phyloP scores from a whole-genome alignment of 2,113 vertebrate genomes.

The Stomatorhinus ivindoensis region DNA sequence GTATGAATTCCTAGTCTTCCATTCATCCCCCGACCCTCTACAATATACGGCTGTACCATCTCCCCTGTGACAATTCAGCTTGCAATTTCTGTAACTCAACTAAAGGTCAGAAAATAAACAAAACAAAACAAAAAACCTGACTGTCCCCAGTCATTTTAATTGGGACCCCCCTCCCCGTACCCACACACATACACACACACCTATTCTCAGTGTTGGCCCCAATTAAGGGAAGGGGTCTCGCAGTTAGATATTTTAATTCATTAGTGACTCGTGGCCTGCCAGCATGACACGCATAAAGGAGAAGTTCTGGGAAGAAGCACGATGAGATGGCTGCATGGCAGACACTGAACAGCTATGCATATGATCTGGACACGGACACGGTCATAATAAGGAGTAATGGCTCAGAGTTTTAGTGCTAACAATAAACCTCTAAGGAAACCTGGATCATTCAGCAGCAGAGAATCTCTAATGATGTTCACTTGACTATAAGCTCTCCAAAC shows the following conservation, averaged over 20 bases:
- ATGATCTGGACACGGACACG: not conserved
- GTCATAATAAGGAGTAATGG: not conserved
- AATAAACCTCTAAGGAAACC: not conserved
- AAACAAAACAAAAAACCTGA: conserved; percentile 13
- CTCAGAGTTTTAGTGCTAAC: not conserved
- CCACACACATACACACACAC: not conserved
- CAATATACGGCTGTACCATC: not conserved
- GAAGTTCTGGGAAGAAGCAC: conserved; percentile 10
- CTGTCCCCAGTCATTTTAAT: conserved; percentile 9
- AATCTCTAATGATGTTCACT: not conserved
- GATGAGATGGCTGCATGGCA: not conserved
- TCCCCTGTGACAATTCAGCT: conserved; percentile 7
- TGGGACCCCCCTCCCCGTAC: not conserved
- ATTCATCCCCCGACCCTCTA: conserved; percentile 7
- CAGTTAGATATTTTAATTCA: conserved; percentile 17
- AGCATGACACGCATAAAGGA: not conserved
- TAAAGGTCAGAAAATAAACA: conserved; percentile 19
- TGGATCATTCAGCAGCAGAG: not conserved
- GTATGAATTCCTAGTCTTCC: not conserved
- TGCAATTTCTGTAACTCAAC: conserved; percentile 18
- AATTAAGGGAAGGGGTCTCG: conserved; percentile 1
- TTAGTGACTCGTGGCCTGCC: not conserved
- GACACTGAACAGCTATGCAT: conserved; percentile 19
- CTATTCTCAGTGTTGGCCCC: conserved; percentile 3
- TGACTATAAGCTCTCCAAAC: not conserved